Conservation (phyloP, 1,140 invertebrate genomes). For the Acromyrmex heyeri region DNA sequence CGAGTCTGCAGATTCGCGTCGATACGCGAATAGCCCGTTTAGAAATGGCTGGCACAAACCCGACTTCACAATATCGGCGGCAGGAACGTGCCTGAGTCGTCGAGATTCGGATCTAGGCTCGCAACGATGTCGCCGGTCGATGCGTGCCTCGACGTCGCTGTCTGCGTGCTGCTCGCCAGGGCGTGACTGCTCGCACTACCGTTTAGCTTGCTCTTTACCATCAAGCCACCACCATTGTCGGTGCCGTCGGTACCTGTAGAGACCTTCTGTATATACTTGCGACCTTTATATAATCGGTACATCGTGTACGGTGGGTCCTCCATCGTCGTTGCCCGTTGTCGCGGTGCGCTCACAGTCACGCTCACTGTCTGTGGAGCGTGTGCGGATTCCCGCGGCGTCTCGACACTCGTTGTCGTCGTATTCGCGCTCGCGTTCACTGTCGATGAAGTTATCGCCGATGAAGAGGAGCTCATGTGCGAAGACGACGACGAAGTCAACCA, state of each 20-base stretch:
- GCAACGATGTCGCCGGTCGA: constrained; percentile 86
- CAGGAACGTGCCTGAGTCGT: constrained; percentile 90
- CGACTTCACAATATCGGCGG: constrained; percentile 88
- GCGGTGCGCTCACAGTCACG: constrained; percentile 74
- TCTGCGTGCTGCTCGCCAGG: constrained; percentile 81
- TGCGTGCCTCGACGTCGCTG: constrained; percentile 83
- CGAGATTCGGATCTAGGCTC: constrained; percentile 88
- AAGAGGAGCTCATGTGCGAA: constrained; percentile 78
- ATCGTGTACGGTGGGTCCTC: constrained; percentile 82
- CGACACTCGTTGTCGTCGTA: constrained; percentile 73
- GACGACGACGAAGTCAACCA: constrained; percentile 88
- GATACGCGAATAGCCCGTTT: constrained; percentile 66
- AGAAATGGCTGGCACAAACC: constrained; percentile 85
- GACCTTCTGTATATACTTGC: constrained; percentile 83
- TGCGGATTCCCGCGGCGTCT: constrained; percentile 77
- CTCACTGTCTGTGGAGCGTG: constrained; percentile 80
- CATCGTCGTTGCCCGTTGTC: constrained; percentile 79
- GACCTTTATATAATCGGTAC: constrained; percentile 82
- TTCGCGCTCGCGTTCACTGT: constrained; percentile 73
- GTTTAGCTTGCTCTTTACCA: constrained; percentile 85
- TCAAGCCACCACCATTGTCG: constrained; percentile 67
- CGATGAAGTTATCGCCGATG: constrained; percentile 81
- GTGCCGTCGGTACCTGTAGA: constrained; percentile 75
- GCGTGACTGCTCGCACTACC: constrained; percentile 85
- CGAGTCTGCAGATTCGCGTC: constrained; percentile 40